Evolutionary conservation across 2,113 vertebrate species (phyloP), one percentile per base, ranked within the genome.

Genomic region (Pithys albifrons): DNA sequence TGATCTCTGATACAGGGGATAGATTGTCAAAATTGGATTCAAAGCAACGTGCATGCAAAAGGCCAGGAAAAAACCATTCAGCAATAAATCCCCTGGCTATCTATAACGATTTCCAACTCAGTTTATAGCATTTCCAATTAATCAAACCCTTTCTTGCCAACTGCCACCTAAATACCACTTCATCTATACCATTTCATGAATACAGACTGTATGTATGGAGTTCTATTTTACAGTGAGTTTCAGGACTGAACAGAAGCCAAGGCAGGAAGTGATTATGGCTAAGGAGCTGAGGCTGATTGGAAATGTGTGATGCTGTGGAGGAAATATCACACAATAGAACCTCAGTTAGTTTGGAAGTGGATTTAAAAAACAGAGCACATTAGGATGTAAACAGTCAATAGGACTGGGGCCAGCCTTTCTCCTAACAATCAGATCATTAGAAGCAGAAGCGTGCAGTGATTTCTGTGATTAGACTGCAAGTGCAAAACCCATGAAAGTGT

Each of bases 251-350:
- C 72, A 80, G 67, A 77, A 83, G 85, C 94, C 95, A 96, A 70
- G 27, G 52, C 62, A 80, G 96, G 93, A 97, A 96, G 94, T 76
- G 33, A 93, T 94, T 66, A 88, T 35, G 51, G 55, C 67, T 54
- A 24, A 94, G 79, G 79, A 94, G 92, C 79, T 58, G 88, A 45
- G 77, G 85, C 55, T 46, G 59, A 95, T 72, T 88, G 88, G 74
- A 85, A 93, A 69, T 8, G 67, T 88, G 88, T 74, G 91, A 51
- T 94, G 85, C 90, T 90, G 69, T 7, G 2, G 75, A 88, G 91
- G 95, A 96, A 96, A 45, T 51, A 48, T 14, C 43, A 71, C 90
- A 95, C 93, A 97, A 93, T 81, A 76, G 93, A 39, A 86, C 79
- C 73, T 80, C 72, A 51, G 78, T 25, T 61, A 58, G 57, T 51